These are phyloP conservation scores for Zoroaster sp. DNA, from an alignment of 53 echinoderm and acorn worm genomes.

Conservation along the genomic window DNA sequence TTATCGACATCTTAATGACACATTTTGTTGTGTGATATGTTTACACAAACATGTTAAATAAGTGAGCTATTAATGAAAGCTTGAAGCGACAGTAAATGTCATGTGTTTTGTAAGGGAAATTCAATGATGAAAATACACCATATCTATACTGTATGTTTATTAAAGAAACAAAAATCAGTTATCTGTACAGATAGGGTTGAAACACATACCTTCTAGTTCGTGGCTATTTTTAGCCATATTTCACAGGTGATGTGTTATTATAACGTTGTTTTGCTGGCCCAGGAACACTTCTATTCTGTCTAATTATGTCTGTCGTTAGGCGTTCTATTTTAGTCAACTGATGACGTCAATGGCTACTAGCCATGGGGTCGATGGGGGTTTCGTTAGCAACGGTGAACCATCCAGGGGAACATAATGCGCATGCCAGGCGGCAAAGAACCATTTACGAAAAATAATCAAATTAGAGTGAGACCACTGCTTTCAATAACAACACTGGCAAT, in stretches of 20 bases:
- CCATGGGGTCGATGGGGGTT: constrained; percentile 13
- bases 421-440: background rate
- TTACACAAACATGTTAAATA: too few relatives aligned
- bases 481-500: background rate
- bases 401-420: background rate
- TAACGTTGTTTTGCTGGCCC: constrained; percentile 9
- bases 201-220: background rate
- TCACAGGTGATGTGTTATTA: background rate
- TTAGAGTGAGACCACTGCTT: background rate
- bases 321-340: constrained; percentile 28
- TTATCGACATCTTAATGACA: too few relatives aligned
- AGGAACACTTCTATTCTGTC: constrained; percentile 28
- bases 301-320: constrained; percentile 28
- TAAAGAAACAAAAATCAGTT: too few relatives aligned
- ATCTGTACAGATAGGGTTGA: background rate
- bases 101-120: too few relatives aligned
- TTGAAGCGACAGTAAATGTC: too few relatives aligned
- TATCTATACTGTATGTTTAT: too few relatives aligned
- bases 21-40: too few relatives aligned
- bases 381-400: constrained; percentile 16
- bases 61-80: too few relatives aligned
- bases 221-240: constrained; percentile 8
- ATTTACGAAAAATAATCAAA: background rate
- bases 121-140: too few relatives aligned
- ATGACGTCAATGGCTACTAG: constrained; percentile 51